phyloP scores from a whole-genome alignment of 2,113 vertebrate species.

The Leptocoma aspasia region DNA sequence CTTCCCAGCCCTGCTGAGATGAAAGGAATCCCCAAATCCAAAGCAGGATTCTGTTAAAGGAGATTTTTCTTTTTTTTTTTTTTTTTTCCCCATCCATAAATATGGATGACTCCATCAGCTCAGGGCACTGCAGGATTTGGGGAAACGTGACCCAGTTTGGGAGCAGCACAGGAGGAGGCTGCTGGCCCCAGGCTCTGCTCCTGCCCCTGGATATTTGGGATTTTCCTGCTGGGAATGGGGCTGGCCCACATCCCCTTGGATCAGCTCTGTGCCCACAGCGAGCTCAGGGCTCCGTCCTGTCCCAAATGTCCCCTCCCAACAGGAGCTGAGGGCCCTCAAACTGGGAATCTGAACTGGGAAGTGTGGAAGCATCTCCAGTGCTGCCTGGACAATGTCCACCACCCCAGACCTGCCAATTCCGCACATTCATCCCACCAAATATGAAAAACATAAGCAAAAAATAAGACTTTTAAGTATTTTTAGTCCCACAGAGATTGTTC shows the following conservation, averaged over 20 bases:
- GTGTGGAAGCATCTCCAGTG: neutral
- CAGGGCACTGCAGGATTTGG: neutral
- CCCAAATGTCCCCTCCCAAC: neutral
- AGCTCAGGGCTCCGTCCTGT: accelerated
- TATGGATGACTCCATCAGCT: neutral
- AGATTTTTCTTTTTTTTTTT: no score
- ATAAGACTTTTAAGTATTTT: neutral
- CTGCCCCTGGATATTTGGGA: neutral
- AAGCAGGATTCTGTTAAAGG: neutral
- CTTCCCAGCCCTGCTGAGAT: neutral
- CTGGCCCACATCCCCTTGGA: neutral
- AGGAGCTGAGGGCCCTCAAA: neutral
- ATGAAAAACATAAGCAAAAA: neutral
- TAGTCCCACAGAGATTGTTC: neutral
- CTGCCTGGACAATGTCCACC: neutral
- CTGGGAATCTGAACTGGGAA: neutral
- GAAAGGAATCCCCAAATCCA: conserved; percentile 14
- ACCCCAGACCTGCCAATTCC: neutral
- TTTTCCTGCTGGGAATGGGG: neutral
- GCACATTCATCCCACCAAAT: neutral
- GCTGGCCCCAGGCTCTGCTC: neutral
- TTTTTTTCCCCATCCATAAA: neutral
- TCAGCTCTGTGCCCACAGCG: neutral
- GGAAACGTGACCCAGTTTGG: neutral
- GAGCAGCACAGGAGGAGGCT: neutral